Percentiles rank a stretch among this genome's conserved stretches.
These are phyloP conservation scores for Agrenia bidenticulata DNA, from an alignment of 2,888 invertebrate genomes.

Conservation along the genomic window DNA sequence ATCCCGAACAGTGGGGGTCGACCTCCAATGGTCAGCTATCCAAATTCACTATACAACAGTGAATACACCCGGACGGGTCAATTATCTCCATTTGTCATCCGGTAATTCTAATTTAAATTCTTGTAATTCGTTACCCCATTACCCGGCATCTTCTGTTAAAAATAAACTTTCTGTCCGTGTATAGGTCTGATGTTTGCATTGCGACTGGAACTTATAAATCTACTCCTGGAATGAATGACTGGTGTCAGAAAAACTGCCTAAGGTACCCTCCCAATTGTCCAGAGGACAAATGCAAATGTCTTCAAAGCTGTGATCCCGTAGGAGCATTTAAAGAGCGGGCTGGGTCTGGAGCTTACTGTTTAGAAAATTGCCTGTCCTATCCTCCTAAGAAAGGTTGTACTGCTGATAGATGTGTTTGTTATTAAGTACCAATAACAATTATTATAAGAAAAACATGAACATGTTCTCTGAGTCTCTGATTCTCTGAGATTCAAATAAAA, in stretches of 20 bases:
- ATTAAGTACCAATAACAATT: too few species aligned
- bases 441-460: too few species aligned
- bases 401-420: constrained; percentile 32
- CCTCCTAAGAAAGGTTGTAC: constrained; percentile 57
- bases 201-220: constrained; percentile 65
- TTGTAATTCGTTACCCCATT: not conserved
- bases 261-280: constrained; percentile 86
- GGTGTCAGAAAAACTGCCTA: constrained; percentile 84
- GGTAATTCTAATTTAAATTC: constrained; percentile 17
- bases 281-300: constrained; percentile 71
- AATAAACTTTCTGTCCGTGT: too few species aligned
- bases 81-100: constrained; percentile 25
- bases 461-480: too few species aligned
- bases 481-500: too few species aligned
- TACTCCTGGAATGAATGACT: constrained; percentile 74
- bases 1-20: constrained; percentile 73
- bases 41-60: constrained; percentile 10
- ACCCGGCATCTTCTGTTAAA: not conserved
- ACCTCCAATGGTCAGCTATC: constrained; percentile 56
- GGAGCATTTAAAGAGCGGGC: constrained; percentile 71
- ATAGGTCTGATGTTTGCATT: constrained; percentile 78
- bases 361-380: constrained; percentile 81
- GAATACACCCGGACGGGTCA: constrained; percentile 18
- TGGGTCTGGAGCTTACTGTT: constrained; percentile 77
- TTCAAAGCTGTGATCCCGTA: constrained; percentile 76